Base-by-base conservation (phyloP, 2,888 invertebrate genomes). In the Diaphora mendica region DNA sequence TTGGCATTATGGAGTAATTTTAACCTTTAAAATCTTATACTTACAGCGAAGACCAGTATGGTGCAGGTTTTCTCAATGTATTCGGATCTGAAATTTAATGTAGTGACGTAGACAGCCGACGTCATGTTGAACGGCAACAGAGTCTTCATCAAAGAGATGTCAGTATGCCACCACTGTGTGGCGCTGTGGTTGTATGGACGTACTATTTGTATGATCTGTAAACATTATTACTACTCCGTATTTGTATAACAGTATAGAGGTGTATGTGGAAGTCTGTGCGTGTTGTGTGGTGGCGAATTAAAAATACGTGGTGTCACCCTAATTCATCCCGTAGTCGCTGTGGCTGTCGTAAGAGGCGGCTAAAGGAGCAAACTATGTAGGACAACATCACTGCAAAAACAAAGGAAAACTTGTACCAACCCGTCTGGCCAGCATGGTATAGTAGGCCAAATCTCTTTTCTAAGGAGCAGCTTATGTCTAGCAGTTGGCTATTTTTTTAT, bases 111-210 rank as follows among this genome's bases (percentile, higher is more conserved):
- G 2, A 95, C 94, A 1, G 86, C 83, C 15, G 87, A 64, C 0
- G 92, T 90, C 26, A 88, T 76, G 69, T 91, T 91, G 84, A 95
- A 94, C 0, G 94, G 92, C 20, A 91, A 51, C 33, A 95, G 79
- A 0, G 93, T 92, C 77, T 91, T 93, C 86, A 94, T 84, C n/a
- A 95, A 78, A 0, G 91, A 90, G 68, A 95, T 91, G 75, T 94
- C 95, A 3, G 89, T 91, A 42, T 85, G 86, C 94, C 94, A 94
- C 93, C 93, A 93, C 68, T 89, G 86, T 0, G 88, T 89, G 3
- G 87, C 84, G 71, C 88, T 93, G 78, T 91, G 90, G 77, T 92
- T 91, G 77, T 81, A 86, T 0, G 95, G 94, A 11, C 90, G 90
- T 5, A 93, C 89, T 51, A 95, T 89, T 90, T 92, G 88, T 55